A percentile compares a stretch with the other conserved stretches of the same genome.
Conservation (phyloP, 2,113 vertebrate species). For the Myiozetetes cayanensis region DNA sequence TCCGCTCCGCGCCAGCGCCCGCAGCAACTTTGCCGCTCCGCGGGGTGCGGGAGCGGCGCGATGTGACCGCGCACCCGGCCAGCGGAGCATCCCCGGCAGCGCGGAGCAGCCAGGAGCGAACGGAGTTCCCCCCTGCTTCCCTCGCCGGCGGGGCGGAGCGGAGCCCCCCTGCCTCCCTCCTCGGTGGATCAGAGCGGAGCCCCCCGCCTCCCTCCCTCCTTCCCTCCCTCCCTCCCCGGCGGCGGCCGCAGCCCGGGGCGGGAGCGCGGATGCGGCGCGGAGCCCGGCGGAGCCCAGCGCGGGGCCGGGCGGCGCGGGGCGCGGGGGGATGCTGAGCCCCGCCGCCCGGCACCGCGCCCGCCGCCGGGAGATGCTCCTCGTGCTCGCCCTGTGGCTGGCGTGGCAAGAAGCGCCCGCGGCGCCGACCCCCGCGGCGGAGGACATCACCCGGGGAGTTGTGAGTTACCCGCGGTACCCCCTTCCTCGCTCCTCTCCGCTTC, state of each 20-base stretch:
- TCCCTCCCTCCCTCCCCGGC: not conserved
- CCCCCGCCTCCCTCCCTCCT: not conserved
- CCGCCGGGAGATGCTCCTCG: constrained; percentile 45
- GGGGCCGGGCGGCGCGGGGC: not conserved
- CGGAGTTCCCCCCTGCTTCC: not conserved
- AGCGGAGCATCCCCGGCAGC: not conserved
- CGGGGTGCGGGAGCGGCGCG: not conserved
- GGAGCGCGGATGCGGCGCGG: constrained; percentile 7
- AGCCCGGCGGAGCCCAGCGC: not conserved
- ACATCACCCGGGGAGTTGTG: constrained; percentile 88
- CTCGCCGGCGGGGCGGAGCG: not conserved
- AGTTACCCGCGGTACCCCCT: constrained; percentile 63
- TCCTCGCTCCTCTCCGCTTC: not conserved
- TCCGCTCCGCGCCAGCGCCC: not conserved
- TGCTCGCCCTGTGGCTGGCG: constrained; percentile 55
- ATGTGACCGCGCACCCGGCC: not conserved
- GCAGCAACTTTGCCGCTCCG: not conserved
- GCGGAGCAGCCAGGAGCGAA: not conserved
- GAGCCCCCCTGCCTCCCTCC: not conserved
- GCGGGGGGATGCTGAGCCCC: constrained; percentile 36
- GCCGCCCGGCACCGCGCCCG: not conserved
- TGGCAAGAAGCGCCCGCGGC: constrained; percentile 62
- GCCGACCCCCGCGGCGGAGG: constrained; percentile 77
- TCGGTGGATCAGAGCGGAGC: not conserved
- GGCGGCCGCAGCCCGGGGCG: not conserved